phyloP scores from a whole-genome alignment of 2,888 invertebrate species.

The Spodoptera picta region DNA sequence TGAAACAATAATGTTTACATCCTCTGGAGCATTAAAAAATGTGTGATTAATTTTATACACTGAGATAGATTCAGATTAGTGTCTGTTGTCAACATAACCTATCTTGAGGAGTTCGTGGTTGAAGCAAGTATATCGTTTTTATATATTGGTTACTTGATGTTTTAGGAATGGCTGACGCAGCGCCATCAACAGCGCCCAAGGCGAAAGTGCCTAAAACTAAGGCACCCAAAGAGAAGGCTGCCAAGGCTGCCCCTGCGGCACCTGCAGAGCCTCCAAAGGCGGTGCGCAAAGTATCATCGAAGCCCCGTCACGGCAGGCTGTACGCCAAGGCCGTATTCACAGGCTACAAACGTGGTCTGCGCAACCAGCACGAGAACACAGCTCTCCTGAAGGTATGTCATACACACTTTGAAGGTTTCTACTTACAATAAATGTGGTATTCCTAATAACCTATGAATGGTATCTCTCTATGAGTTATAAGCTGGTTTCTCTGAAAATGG shows the following conservation, averaged over 20 bases:
- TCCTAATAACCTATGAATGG: too few relatives aligned
- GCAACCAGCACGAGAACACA: constrained; percentile 99
- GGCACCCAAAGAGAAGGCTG: constrained; percentile 88
- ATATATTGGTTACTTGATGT: constrained; percentile 61
- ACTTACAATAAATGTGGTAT: too few relatives aligned
- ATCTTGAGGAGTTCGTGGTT: constrained; percentile 50
- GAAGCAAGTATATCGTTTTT: constrained; percentile 11
- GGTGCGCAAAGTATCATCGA: constrained; percentile 83
- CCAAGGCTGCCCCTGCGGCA: constrained; percentile 87
- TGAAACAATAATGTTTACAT: constrained; percentile 35
- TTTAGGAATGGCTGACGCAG: constrained; percentile 90
- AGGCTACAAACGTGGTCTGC: constrained; percentile 97
- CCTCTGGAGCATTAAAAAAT: constrained; percentile 41
- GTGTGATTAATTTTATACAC: constrained; percentile 64
- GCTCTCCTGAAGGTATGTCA: constrained; percentile 93
- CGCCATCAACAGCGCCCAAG: constrained; percentile 87
- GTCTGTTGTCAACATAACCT: constrained; percentile 86
- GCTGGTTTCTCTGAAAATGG: too few relatives aligned
- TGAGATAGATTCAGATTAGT: constrained; percentile 75
- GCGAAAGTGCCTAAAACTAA: constrained; percentile 88
- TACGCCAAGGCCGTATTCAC: constrained; percentile 99
- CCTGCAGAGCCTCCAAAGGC: constrained; percentile 87
- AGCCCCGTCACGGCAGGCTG: constrained; percentile 93
- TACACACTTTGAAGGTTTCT: too few relatives aligned
- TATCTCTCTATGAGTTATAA: too few relatives aligned